These are phyloP conservation scores for Dallia pectoralis DNA, from an alignment of 2,797 vertebrate genomes.

Conservation along the genomic window DNA sequence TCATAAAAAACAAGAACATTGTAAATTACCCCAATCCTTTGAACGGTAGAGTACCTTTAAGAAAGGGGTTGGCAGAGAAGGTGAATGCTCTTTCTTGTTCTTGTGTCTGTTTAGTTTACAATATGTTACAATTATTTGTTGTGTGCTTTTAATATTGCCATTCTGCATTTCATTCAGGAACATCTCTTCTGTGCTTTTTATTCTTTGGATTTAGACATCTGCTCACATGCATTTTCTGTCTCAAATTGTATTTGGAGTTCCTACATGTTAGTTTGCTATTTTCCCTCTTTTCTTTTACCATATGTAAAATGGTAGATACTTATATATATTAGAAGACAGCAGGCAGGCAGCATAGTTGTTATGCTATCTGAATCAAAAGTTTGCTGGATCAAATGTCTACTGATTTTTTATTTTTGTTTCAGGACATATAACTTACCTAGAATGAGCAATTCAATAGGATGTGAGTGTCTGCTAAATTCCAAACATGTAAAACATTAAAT, in stretches of 20 bases:
- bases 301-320: neutral
- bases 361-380: too few species aligned
- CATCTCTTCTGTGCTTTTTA: neutral
- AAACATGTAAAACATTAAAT: too few species aligned
- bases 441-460: too few species aligned
- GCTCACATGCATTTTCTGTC: neutral
- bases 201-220: neutral
- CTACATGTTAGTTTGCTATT: neutral
- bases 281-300: neutral
- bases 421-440: too few species aligned
- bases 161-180: neutral
- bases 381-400: too few species aligned
- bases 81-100: slow-evolving; percentile 34
- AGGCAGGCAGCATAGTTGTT: too few species aligned
- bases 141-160: neutral
- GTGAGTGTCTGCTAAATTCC: too few species aligned
- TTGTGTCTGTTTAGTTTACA: neutral
- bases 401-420: too few species aligned
- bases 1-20: too few species aligned
- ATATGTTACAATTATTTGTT: neutral
- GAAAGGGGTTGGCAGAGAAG: neutral
- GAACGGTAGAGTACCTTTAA: slow-evolving; percentile 25
- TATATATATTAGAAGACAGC: too few species aligned
- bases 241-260: neutral
- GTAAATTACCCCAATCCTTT: too few species aligned